A percentile compares a stretch with the other conserved stretches of the same genome.
These are phyloP conservation scores for Hypsibius dujardini DNA, from an alignment of 1,140 invertebrate genomes.

Conservation along the genomic window DNA sequence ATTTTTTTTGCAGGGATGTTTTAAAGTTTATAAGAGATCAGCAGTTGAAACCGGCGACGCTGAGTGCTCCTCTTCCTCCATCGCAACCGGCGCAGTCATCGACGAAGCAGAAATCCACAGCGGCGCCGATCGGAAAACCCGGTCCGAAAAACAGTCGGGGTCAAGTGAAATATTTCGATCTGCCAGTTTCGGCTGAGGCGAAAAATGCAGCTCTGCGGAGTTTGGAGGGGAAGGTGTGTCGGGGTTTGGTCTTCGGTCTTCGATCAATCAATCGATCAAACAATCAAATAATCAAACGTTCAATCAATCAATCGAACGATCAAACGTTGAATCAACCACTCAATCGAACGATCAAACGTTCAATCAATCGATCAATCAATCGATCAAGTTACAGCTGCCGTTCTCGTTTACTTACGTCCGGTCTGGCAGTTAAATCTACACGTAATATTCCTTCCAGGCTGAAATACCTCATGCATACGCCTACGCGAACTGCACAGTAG, in stretches of 20 bases:
- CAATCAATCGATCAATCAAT: background rate
- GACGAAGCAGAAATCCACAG: background rate
- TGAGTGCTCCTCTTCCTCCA: background rate
- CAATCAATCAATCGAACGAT: too few relatives aligned
- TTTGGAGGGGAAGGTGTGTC: background rate
- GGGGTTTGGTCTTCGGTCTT: too few relatives aligned
- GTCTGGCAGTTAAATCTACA: too few relatives aligned
- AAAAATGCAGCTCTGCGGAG: background rate
- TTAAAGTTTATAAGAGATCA: background rate
- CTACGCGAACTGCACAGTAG: slow-evolving; percentile 3
- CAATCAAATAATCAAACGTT: too few relatives aligned
- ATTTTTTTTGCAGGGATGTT: slow-evolving; percentile 1
- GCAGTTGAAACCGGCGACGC: background rate
- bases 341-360: background rate
- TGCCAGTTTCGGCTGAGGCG: background rate
- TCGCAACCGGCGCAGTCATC: background rate
- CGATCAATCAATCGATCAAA: too few relatives aligned
- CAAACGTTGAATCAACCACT: background rate
- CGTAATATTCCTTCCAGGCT: background rate
- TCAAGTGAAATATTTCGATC: background rate
- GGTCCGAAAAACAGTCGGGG: background rate
- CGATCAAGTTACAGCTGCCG: too few relatives aligned
- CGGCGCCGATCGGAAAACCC: background rate
- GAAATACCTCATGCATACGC: background rate
- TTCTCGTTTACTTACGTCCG: too few relatives aligned